phyloP scores from a whole-genome alignment of 2,888 invertebrate genomes.

The Liposcelis brunnea region DNA sequence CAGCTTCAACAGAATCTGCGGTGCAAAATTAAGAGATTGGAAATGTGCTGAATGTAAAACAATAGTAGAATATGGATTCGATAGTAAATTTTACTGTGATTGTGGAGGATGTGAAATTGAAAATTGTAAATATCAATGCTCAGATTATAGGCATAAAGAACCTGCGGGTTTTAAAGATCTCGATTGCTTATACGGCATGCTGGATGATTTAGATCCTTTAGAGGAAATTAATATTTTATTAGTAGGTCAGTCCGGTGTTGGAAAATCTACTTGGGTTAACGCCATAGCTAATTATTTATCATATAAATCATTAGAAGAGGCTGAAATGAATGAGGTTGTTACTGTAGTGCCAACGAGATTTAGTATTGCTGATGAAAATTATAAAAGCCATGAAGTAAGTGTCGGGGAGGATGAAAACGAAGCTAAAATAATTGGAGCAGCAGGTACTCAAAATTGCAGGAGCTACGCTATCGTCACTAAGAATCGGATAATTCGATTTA shows the following conservation, averaged over 20 bases:
- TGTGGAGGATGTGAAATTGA: too few species aligned
- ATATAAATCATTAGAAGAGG: background rate
- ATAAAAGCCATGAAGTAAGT: background rate
- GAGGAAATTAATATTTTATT: background rate
- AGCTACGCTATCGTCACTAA: background rate
- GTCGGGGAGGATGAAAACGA: conserved; percentile 1
- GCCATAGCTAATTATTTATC: background rate
- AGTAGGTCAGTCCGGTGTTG: background rate
- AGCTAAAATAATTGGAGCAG: background rate
- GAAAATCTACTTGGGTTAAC: background rate
- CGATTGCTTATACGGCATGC: too few species aligned
- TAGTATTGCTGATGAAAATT: background rate
- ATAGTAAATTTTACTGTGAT: too few species aligned
- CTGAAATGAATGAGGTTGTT: background rate
- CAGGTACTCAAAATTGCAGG: background rate
- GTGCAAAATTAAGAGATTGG: too few species aligned
- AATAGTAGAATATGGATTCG: too few species aligned
- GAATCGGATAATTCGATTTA: background rate
- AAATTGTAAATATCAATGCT: too few species aligned
- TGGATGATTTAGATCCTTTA: background rate
- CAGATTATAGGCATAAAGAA: too few species aligned
- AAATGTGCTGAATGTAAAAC: too few species aligned
- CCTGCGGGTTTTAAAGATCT: too few species aligned
- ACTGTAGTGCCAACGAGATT: background rate
- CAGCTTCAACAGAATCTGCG: too few species aligned